Conservation (phyloP, 2,797 vertebrate genomes). For the Tolypeutes matacus region DNA sequence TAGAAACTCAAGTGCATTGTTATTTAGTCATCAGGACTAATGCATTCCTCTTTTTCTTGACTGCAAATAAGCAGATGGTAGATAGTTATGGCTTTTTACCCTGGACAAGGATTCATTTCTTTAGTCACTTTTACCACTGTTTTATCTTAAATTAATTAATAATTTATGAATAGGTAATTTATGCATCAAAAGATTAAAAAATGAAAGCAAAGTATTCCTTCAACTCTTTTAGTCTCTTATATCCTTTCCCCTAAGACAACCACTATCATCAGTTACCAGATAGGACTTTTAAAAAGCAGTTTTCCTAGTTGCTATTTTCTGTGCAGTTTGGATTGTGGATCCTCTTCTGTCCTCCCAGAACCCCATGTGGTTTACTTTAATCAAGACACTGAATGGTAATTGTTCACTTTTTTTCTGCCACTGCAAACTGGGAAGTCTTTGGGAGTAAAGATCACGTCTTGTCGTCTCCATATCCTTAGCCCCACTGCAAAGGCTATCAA, state of each 20-base stretch:
- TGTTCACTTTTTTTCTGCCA: conserved; percentile 22
- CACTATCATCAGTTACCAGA: neutral
- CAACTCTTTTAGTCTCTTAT: neutral
- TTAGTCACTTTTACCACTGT: neutral
- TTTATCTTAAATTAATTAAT: conserved; percentile 60
- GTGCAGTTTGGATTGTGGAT: neutral
- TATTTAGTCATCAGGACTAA: conserved; percentile 43
- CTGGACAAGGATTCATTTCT: conserved; percentile 17
- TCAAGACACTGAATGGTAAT: neutral
- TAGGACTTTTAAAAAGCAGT: neutral
- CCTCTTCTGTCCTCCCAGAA: neutral
- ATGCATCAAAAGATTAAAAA: neutral
- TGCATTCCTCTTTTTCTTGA: conserved; percentile 50
- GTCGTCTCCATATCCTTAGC: neutral
- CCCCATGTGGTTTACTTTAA: neutral
- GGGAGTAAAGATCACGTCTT: conserved; percentile 2
- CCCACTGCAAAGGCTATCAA: conserved; percentile 12
- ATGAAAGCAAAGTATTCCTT: neutral
- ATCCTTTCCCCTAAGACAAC: neutral
- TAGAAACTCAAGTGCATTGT: conserved; percentile 52
- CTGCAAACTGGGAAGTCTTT: neutral
- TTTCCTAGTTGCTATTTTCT: neutral
- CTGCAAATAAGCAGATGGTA: conserved; percentile 19
- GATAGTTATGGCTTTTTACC: neutral
- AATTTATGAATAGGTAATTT: neutral